These are phyloP conservation scores for Periophthalmus magnuspinnatus DNA, from an alignment of 2,797 vertebrate genomes.

Conservation along the genomic window DNA sequence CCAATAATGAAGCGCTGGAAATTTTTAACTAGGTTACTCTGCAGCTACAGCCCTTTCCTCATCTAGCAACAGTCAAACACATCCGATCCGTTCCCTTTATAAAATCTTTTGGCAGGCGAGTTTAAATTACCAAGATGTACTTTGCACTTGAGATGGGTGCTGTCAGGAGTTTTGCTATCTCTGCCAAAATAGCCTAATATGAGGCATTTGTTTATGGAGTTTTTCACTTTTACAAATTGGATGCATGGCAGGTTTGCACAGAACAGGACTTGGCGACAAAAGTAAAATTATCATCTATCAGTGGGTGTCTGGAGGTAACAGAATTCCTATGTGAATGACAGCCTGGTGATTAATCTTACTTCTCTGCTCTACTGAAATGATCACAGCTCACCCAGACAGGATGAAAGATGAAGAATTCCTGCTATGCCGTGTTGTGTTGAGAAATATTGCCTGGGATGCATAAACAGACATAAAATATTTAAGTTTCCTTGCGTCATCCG, in stretches of 20 bases:
- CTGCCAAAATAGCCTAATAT: slow-evolving; percentile 23
- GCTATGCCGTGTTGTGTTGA: slow-evolving; percentile 14
- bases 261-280: slow-evolving; percentile 38
- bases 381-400: slow-evolving; percentile 26
- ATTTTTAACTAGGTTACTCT: neutral
- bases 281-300: slow-evolving; percentile 38
- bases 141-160: slow-evolving; percentile 25
- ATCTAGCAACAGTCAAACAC: slow-evolving; percentile 33
- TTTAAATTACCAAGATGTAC: slow-evolving; percentile 39
- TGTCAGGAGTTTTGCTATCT: slow-evolving; percentile 19
- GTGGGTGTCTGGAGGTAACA: slow-evolving; percentile 33
- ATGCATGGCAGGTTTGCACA: slow-evolving; percentile 18
- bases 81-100: slow-evolving; percentile 34
- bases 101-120: slow-evolving; percentile 29
- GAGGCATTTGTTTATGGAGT: slow-evolving; percentile 8
- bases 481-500: slow-evolving; percentile 17
- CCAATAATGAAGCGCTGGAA: slow-evolving; percentile 10
- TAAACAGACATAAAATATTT: slow-evolving; percentile 37
- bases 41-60: slow-evolving; percentile 14
- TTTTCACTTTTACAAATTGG: slow-evolving; percentile 20
- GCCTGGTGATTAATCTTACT: slow-evolving; percentile 38
- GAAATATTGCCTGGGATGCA: slow-evolving; percentile 18
- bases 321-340: slow-evolving; percentile 34
- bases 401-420: slow-evolving; percentile 21
- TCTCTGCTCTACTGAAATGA: slow-evolving; percentile 37